Base-by-base conservation (phyloP, 2,888 invertebrate genomes). In the Sussaba pulchella region DNA sequence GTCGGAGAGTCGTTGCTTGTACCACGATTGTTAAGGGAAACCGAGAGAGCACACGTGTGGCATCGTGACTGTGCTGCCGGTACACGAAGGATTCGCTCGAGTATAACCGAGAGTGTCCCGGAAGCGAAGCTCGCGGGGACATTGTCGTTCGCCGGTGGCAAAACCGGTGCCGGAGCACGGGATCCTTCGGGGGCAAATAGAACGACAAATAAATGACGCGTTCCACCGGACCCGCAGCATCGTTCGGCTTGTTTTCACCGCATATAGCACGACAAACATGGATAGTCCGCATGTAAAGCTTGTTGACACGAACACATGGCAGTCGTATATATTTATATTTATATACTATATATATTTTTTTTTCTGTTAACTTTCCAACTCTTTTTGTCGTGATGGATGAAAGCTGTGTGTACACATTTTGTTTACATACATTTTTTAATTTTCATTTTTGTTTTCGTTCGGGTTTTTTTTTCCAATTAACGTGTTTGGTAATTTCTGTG, bases 71-170 rank as follows among this genome's bases (percentile, higher is more conserved):
- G 5, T 6, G 54, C 57, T 31, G 43, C 19, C 69, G 69, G 43
- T 57, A 70, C 57, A 45, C 24, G 61, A n/a, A 26, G 19, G 57
- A 54, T 57, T 64, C 64, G 73, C 64, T 73, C 64, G 73, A 73
- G 54, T 39, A 67, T 19, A 54, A 36, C 47, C 43, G 41, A 57
- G 66, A 26, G 74, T 74, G 74, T 57, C 47, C 66, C 74, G 74
- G 74, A 74, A 74, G 67, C 50, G 39, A 74, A 74, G 67, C 67
- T 66, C 74, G 45, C 47, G 57, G 59, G 45, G 67, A 74, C 47
- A 67, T 67, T 74, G 67, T 74, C 74, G 67, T 74, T 59, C 39
- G 31, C 19, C 31, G 73, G 54, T 64, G 36, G 64, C 63, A 63
- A 66, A 69, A 70, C 43, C 41, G 17, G 19, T 12, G 69, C 12